These are phyloP conservation scores for Epistrophella euchroma DNA, from an alignment of 2,888 invertebrate genomes.

Conservation along the genomic window DNA sequence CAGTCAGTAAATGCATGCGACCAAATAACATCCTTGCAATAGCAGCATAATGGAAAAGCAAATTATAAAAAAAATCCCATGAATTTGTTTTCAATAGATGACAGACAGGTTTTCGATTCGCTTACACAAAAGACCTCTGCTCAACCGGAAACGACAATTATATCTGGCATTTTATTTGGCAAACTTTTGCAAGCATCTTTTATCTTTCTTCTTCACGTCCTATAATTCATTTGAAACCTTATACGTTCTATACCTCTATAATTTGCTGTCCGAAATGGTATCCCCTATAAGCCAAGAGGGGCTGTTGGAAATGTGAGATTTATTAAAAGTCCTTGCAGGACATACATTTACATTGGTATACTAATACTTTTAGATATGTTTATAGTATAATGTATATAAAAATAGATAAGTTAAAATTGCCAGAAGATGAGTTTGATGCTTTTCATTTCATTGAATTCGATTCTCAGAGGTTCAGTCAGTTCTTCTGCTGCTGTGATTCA, in stretches of 20 bases:
- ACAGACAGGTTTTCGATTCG: constrained; percentile 69
- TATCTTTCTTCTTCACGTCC: neutral
- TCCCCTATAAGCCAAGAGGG: constrained; percentile 1
- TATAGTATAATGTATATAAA: neutral
- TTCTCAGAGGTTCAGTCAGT: constrained; percentile 10
- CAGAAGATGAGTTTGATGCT: constrained; percentile 64
- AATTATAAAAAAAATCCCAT: neutral
- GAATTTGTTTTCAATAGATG: constrained; percentile 59
- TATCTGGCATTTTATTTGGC: constrained; percentile 62
- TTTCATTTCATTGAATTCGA: constrained; percentile 59
- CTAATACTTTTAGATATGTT: constrained; percentile 9
- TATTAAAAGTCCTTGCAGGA: constrained; percentile 68
- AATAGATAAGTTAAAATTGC: constrained; percentile 22
- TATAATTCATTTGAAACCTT: constrained; percentile 15
- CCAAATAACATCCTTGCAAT: neutral
- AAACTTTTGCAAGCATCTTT: constrained; percentile 51
- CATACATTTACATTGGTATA: constrained; percentile 4
- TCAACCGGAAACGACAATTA: constrained; percentile 72
- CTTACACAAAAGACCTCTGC: constrained; percentile 62
- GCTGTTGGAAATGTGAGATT: constrained; percentile 59
- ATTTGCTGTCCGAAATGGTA: constrained; percentile 17
- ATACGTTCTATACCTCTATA: neutral
- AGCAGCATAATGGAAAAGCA: neutral
- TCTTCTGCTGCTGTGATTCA: constrained; percentile 57
- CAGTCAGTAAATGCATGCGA: neutral